phyloP scores from a whole-genome alignment of 2,113 vertebrate species.

The Corythaeola cristata region DNA sequence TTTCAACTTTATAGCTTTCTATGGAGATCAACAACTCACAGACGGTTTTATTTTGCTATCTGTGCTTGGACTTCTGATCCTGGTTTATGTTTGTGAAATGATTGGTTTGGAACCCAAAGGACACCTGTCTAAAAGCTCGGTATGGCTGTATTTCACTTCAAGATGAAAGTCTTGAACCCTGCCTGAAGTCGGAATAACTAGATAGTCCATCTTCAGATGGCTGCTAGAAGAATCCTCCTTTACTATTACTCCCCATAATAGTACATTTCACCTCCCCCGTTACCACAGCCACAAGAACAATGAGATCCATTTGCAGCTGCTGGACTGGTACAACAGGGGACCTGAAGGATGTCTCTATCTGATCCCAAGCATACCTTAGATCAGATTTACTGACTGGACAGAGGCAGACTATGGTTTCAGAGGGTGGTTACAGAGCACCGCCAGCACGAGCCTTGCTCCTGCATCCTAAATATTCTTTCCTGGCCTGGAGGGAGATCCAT shows the following conservation, averaged over 20 bases:
- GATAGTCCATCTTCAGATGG: background rate
- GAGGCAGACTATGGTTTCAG: background rate
- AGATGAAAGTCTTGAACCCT: background rate
- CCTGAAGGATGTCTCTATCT: background rate
- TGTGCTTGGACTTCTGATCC: background rate
- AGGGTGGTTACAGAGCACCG: background rate
- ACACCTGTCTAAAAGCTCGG: background rate
- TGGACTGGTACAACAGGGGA: background rate
- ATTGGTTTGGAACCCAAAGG: background rate
- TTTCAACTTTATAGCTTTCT: background rate
- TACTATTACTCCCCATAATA: accelerated
- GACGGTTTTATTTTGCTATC: background rate
- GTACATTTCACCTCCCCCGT: background rate
- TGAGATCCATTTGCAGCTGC: background rate
- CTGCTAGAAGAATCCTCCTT: background rate
- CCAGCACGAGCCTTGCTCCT: background rate
- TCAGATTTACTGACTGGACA: background rate
- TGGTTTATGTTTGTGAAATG: background rate
- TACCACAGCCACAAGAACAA: background rate
- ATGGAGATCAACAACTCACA: background rate
- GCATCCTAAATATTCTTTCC: background rate
- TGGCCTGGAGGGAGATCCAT: background rate
- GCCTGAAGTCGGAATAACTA: background rate
- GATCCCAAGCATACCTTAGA: background rate
- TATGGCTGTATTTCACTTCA: background rate